Evolutionary conservation across 2,113 vertebrate species (phyloP).

Genomic region (Leuciscus idus): DNA sequence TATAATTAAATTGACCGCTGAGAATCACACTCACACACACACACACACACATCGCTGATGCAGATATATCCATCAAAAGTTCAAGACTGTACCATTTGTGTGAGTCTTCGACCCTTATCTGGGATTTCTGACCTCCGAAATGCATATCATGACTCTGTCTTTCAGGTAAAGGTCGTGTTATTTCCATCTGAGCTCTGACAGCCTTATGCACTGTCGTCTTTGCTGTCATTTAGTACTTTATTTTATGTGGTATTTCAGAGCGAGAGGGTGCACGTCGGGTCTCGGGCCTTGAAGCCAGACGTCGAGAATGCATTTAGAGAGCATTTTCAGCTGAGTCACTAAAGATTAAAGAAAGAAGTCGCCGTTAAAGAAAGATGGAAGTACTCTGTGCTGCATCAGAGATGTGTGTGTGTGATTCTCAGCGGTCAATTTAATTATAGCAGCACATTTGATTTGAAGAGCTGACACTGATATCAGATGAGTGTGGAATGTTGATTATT

Average conservation of each 20-base stretch:
- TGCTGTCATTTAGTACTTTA: conserved; percentile 10
- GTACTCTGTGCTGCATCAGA: background rate
- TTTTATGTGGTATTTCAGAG: conserved; percentile 29
- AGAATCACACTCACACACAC: too few species aligned
- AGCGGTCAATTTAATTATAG: conserved; percentile 5
- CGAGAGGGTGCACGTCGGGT: background rate
- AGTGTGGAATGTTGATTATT: conserved; percentile 16
- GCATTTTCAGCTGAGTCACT: conserved; percentile 22
- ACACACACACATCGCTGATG: too few species aligned
- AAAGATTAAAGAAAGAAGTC: conserved; percentile 35
- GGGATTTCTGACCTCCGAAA: conserved; percentile 3
- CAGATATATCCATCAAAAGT: background rate
- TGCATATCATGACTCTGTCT: conserved; percentile 15
- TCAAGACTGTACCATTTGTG: background rate
- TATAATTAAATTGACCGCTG: too few species aligned
- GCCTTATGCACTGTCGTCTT: background rate
- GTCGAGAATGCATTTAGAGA: background rate
- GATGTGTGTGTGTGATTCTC: background rate
- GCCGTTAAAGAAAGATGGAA: conserved; percentile 32
- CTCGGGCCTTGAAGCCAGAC: background rate
- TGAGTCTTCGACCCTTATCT: conserved; percentile 1
- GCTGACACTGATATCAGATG: background rate
- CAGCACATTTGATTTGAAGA: background rate
- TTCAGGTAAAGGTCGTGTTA: conserved; percentile 37
- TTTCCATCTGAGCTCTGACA: conserved; percentile 21